A percentile compares a stretch with the other conserved stretches of the same genome.
phyloP scores from a whole-genome alignment of 2,888 invertebrate genomes.

The Dione vanillae region DNA sequence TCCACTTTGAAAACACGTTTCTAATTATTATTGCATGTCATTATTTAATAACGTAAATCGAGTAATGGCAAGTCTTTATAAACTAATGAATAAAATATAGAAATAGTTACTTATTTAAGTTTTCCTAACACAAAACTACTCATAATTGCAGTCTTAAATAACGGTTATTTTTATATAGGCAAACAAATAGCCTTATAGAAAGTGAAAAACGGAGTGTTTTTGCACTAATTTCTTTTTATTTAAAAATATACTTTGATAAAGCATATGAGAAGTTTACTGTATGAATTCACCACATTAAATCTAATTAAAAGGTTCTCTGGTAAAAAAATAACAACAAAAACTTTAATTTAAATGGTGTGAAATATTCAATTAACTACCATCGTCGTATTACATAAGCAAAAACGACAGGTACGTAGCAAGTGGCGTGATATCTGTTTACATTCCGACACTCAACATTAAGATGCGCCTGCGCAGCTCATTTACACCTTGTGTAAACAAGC shows the following conservation, averaged over 20 bases:
- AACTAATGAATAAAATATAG: background rate
- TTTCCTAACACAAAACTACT: too few relatives aligned
- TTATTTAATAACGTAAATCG: constrained; percentile 2
- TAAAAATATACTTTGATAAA: too few relatives aligned
- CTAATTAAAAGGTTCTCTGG: too few relatives aligned
- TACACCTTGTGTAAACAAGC: constrained; percentile 34
- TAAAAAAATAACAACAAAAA: background rate
- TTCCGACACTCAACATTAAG: constrained; percentile 35
- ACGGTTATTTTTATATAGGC: too few relatives aligned
- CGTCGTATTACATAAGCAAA: background rate
- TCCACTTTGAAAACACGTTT: constrained; percentile 53
- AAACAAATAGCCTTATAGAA: too few relatives aligned
- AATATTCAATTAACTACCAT: background rate
- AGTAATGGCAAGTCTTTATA: background rate
- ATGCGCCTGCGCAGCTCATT: constrained; percentile 41
- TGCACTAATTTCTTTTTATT: too few relatives aligned
- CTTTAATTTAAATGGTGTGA: background rate
- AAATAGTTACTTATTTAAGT: too few relatives aligned
- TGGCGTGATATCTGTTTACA: constrained; percentile 46
- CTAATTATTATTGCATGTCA: constrained; percentile 34
- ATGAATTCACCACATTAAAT: background rate
- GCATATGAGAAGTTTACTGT: too few relatives aligned
- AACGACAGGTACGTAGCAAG: constrained; percentile 29
- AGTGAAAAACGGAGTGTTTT: too few relatives aligned
- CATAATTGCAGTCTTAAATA: too few relatives aligned